Conservation (phyloP, 1,140 invertebrate species). For the Trichonephila clavipes region DNA sequence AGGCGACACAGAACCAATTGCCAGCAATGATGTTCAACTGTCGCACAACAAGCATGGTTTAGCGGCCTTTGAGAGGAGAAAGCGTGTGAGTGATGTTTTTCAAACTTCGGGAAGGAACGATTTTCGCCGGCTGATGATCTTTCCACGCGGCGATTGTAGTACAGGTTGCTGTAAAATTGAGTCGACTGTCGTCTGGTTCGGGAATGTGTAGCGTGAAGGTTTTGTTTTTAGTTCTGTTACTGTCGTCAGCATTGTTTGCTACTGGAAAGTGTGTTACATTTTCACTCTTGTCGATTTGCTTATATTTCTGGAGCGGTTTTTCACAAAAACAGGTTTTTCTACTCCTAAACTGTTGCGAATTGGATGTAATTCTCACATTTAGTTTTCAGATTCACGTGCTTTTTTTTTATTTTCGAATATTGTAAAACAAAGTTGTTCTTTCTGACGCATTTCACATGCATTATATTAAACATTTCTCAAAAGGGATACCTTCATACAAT, state of each 20-base stretch:
- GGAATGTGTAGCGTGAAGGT: background rate
- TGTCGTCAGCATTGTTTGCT: background rate
- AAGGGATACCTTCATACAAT: too few species aligned
- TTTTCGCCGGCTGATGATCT: too few species aligned
- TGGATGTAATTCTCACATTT: background rate
- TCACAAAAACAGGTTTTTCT: background rate
- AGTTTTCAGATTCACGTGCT: background rate
- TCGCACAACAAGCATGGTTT: background rate
- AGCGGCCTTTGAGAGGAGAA: background rate
- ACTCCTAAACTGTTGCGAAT: background rate
- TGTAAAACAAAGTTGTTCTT: too few species aligned
- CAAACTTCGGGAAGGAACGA: too few species aligned
- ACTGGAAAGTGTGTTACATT: background rate
- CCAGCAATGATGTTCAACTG: conserved; percentile 7
- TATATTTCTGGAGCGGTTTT: background rate
- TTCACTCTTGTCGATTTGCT: background rate
- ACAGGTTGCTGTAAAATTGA: conserved; percentile 14
- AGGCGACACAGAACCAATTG: conserved; percentile 23
- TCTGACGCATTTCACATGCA: too few species aligned
- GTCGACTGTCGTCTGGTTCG: background rate
- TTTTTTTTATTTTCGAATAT: background rate
- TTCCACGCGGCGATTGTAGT: conserved; percentile 1
- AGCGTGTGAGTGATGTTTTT: background rate
- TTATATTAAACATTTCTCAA: too few species aligned
- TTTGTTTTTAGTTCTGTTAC: background rate